Evolutionary conservation across 2,113 vertebrate species (phyloP).

Genomic region (Xiphorhynchus elegans): DNA sequence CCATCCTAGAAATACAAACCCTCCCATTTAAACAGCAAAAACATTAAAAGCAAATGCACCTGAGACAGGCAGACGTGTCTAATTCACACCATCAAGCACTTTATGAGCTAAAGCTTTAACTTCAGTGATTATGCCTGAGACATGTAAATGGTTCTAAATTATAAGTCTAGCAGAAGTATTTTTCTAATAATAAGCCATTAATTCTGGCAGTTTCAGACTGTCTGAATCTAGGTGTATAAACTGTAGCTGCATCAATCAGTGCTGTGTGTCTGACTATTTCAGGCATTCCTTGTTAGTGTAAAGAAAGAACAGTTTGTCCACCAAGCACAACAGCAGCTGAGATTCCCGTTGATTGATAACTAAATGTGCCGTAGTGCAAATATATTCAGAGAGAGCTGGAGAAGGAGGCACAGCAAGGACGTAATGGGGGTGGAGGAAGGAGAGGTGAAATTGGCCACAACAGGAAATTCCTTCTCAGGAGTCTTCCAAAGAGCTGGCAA

Average conservation of each 20-base stretch:
- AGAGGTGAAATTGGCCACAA: slow-evolving; percentile 61
- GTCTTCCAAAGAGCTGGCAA: slow-evolving; percentile 61
- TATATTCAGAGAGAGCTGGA: slow-evolving; percentile 33
- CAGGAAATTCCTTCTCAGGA: slow-evolving; percentile 69
- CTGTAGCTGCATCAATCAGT: slow-evolving; percentile 74
- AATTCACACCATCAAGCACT: neutral
- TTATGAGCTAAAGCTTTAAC: slow-evolving; percentile 9
- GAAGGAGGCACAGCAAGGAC: slow-evolving; percentile 34
- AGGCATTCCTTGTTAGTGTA: slow-evolving; percentile 70
- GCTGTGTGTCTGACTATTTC: slow-evolving; percentile 73
- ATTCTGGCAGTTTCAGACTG: slow-evolving; percentile 69
- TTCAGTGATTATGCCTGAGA: slow-evolving; percentile 32
- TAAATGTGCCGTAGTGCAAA: slow-evolving; percentile 68
- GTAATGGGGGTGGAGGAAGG: slow-evolving; percentile 37
- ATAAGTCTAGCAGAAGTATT: slow-evolving; percentile 63
- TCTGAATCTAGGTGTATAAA: slow-evolving; percentile 73
- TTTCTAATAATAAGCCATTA: slow-evolving; percentile 78
- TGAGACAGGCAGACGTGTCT: neutral
- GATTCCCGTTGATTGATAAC: slow-evolving; percentile 73
- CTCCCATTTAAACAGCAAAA: neutral
- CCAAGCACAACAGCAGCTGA: slow-evolving; percentile 66
- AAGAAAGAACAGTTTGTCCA: slow-evolving; percentile 78
- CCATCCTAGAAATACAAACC: neutral
- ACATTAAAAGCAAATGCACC: neutral
- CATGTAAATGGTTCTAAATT: slow-evolving; percentile 68